Evolutionary conservation across 2,888 invertebrate genomes (phyloP).

Genomic region (Stenotaenia linearis): DNA sequence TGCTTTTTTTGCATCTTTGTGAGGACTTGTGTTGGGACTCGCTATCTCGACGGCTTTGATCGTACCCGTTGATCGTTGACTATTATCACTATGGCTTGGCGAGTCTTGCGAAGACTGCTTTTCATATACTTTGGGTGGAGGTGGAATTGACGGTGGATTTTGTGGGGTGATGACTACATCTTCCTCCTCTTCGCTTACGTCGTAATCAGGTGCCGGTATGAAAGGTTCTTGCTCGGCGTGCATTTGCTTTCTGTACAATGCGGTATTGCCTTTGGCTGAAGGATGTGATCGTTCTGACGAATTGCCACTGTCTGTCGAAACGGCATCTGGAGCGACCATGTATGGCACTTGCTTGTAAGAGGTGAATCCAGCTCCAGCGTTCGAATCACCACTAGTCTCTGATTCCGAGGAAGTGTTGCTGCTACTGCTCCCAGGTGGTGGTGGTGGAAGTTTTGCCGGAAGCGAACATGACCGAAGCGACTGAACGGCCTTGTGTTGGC

Average conservation of each 20-base stretch:
- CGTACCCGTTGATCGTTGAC: background rate
- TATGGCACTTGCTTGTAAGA: slow-evolving; percentile 10
- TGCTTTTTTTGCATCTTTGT: slow-evolving; percentile 31
- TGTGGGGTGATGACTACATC: slow-evolving; percentile 36
- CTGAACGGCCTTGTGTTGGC: slow-evolving; percentile 27
- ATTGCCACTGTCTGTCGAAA: slow-evolving; percentile 36
- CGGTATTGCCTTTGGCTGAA: background rate
- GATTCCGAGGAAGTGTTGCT: slow-evolving; percentile 36
- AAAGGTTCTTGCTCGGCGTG: slow-evolving; percentile 53
- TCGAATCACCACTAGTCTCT: slow-evolving; percentile 36
- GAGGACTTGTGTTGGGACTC: slow-evolving; percentile 13
- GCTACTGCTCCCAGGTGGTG: slow-evolving; percentile 34
- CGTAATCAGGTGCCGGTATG: slow-evolving; percentile 89
- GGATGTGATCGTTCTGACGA: slow-evolving; percentile 32
- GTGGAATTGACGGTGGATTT: slow-evolving; percentile 30
- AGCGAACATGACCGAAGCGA: slow-evolving; percentile 36
- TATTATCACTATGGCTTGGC: slow-evolving; percentile 2
- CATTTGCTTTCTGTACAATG: background rate
- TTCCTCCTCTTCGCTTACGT: slow-evolving; percentile 70
- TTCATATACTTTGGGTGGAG: slow-evolving; percentile 10
- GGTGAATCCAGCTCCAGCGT: background rate
- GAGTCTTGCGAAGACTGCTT: slow-evolving; percentile 30
- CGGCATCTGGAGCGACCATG: slow-evolving; percentile 30
- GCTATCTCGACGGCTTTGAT: background rate
- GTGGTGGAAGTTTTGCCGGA: slow-evolving; percentile 36